phyloP scores from a whole-genome alignment of 2,888 invertebrate genomes.

The Chromoteleia sp. region DNA sequence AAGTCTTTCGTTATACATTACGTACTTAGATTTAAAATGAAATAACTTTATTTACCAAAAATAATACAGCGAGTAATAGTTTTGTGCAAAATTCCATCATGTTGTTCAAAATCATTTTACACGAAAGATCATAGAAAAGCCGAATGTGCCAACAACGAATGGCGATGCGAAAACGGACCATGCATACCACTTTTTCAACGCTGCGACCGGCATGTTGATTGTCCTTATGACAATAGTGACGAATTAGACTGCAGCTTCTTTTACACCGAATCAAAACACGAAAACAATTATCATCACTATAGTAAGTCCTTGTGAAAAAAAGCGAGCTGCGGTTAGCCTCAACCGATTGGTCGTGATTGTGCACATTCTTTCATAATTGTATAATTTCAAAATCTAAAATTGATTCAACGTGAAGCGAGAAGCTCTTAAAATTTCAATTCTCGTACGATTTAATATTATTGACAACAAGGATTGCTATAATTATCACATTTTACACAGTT shows the following conservation, averaged over 20 bases:
- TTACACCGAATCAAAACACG: slow-evolving; percentile 46
- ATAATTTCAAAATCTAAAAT: too few species aligned
- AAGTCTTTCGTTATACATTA: too few species aligned
- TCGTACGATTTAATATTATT: not conserved
- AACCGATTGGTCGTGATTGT: too few species aligned
- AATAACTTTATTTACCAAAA: too few species aligned
- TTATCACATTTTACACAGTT: too few species aligned
- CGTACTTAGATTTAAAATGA: too few species aligned
- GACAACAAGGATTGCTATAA: slow-evolving; percentile 11
- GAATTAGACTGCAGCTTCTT: slow-evolving; percentile 89
- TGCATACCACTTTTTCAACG: slow-evolving; percentile 89
- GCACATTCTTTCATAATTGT: not conserved
- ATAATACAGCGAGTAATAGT: not conserved
- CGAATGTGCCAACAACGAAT: slow-evolving; percentile 86
- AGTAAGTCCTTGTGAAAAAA: slow-evolving; percentile 65
- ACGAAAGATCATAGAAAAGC: slow-evolving; percentile 41
- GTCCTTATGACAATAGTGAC: slow-evolving; percentile 92
- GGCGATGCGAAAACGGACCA: slow-evolving; percentile 92
- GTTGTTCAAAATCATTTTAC: slow-evolving; percentile 2
- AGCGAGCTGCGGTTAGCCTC: slow-evolving; percentile 52
- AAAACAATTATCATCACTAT: slow-evolving; percentile 52
- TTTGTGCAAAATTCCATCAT: too few species aligned
- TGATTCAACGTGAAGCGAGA: not conserved
- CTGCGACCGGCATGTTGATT: slow-evolving; percentile 91
- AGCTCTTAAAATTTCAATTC: not conserved